phyloP scores from a whole-genome alignment of 2,113 vertebrate species.

The human region GRCh38 chr9:33313501-33314000 shows the following conservation, averaged over 20 bases:
- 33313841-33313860: slow-evolving; percentile 3
- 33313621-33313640: slow-evolving; percentile 46
- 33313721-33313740: slow-evolving; percentile 93
- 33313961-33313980: background rate
- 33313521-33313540: background rate
- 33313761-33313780: slow-evolving; percentile 92
- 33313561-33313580: background rate
- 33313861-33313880: background rate
- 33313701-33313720: slow-evolving; percentile 91
- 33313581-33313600: background rate
- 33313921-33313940: background rate
- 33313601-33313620: background rate
- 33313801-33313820: background rate
- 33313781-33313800: slow-evolving; percentile 91
- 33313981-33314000: background rate
- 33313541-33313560: background rate
- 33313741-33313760: slow-evolving; percentile 93
- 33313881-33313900: background rate
- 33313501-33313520: background rate
- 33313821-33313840: background rate
- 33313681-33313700: slow-evolving; percentile 90
- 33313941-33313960: slow-evolving; percentile 37
- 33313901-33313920: background rate
- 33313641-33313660: slow-evolving; percentile 88
- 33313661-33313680: slow-evolving; percentile 94